Evolutionary conservation across 37 sponge, comb jelly and placozoan genomes (phyloP), one percentile per base, ranked within the genome.

Genomic region (Oopsacas minuta): DNA sequence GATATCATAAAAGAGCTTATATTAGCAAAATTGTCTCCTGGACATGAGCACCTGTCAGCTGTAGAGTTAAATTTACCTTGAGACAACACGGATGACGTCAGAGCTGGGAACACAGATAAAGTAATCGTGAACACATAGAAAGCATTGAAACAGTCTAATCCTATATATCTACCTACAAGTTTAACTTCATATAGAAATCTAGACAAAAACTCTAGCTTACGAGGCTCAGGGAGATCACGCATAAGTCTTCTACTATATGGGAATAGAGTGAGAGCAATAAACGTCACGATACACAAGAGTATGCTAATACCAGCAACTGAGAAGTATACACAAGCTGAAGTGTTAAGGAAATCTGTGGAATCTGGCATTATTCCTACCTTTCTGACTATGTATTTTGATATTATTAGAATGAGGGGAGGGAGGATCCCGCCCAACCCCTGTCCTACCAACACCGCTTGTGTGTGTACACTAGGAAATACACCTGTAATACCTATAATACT

Each of bases 371-470:
- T 34, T 7, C 75, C 75, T 7, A n/a, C 30, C 75, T 61, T 34
- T 32, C 20, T 10, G 22, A 61, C 75, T 7, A n/a, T 20, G 75
- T 25, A 61, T 5, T 25, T 61, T 10, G 75, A 61, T 25, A 61
- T 25, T 25, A 61, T n/a, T 10, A 61, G 75, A 25, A 61, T 61
- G 22, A 12, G 3, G 3, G 75, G 28, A 7, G 75, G 75, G 30
- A 61, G 75, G 22, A 61, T 61, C 17, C 75, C 75, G 32, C 75
- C 75, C 30, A 61, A 32, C 32, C 75, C 75, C 22, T 61, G 75
- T 3, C 75, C 75, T 61, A 61, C 75, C 32, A 61, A n/a, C 75
- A 61, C 75, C 22, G 75, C 75, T n/a, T 61, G 75, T n/a, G 30
- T n/a, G 22, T 61, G 75, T 10, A 61, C 28, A n/a, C 75, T 61